phyloP scores from a whole-genome alignment of 2,888 invertebrate genomes.

The Metallyticus violacea region DNA sequence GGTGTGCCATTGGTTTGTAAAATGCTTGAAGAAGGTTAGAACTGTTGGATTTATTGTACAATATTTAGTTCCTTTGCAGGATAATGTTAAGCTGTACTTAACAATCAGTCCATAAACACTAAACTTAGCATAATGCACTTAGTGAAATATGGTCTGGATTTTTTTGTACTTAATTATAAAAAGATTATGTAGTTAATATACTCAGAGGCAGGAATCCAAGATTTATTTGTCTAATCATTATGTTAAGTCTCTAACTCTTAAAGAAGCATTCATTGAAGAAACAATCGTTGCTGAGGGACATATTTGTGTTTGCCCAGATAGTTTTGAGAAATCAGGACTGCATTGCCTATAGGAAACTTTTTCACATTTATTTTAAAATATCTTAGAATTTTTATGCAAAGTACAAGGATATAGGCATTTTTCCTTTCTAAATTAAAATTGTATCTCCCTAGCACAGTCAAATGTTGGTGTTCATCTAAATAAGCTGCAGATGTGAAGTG shows the following conservation, averaged over 20 bases:
- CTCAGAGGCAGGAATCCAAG: not conserved
- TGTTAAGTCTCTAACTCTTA: too few species aligned
- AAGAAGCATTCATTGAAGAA: not conserved
- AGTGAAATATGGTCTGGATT: not conserved
- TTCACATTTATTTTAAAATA: not conserved
- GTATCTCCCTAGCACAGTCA: too few species aligned
- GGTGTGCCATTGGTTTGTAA: not conserved
- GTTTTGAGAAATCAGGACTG: not conserved
- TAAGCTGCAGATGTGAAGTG: too few species aligned
- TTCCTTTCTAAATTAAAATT: too few species aligned
- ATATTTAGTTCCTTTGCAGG: not conserved
- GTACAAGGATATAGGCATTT: too few species aligned
- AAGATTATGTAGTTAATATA: not conserved
- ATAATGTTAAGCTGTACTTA: not conserved
- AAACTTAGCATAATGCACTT: not conserved
- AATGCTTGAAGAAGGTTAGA: not conserved
- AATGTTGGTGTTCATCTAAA: too few species aligned
- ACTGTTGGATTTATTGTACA: not conserved
- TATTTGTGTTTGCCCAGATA: not conserved
- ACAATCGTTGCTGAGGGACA: not conserved
- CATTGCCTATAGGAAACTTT: not conserved
- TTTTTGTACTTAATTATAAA: not conserved
- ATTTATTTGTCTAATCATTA: too few species aligned
- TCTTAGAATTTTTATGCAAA: not conserved
- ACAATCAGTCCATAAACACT: not conserved